Evolutionary conservation across 2,113 vertebrate species (phyloP).

Genomic region (Colinus virginianus): DNA sequence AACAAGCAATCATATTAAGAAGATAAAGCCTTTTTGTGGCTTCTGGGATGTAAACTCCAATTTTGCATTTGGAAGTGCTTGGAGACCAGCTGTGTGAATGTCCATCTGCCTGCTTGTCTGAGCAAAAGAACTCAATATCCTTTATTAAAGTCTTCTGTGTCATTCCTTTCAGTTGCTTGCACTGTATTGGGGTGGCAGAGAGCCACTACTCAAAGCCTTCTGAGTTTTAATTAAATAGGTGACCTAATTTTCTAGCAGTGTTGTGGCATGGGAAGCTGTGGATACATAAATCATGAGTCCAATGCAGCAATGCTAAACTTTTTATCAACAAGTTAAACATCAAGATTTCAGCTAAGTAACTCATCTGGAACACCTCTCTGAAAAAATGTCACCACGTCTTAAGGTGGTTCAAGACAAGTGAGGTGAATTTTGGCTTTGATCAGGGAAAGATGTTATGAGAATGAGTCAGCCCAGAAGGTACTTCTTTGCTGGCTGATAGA

Average conservation of each 20-base stretch:
- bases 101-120: neutral
- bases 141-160: neutral
- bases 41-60: neutral
- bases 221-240: neutral
- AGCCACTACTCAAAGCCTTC: neutral
- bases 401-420: neutral
- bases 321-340: neutral
- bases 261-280: neutral
- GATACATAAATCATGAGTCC: neutral
- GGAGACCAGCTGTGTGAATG: neutral
- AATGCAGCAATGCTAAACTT: fast-evolving
- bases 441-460: neutral
- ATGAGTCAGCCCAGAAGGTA: neutral
- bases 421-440: neutral
- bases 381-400: neutral
- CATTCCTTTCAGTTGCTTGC: neutral
- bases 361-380: neutral
- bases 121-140: neutral
- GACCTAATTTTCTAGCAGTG: neutral
- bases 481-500: neutral
- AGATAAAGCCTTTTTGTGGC: slow-evolving; percentile 7
- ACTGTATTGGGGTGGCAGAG: neutral
- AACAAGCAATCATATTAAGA: slow-evolving; percentile 23
- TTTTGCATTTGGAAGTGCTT: slow-evolving; percentile 22
- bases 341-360: neutral